Evolutionary conservation across 2,888 invertebrate species (phyloP), one percentile per base, ranked within the genome.

Genomic region (Himalopsyche tibetana): DNA sequence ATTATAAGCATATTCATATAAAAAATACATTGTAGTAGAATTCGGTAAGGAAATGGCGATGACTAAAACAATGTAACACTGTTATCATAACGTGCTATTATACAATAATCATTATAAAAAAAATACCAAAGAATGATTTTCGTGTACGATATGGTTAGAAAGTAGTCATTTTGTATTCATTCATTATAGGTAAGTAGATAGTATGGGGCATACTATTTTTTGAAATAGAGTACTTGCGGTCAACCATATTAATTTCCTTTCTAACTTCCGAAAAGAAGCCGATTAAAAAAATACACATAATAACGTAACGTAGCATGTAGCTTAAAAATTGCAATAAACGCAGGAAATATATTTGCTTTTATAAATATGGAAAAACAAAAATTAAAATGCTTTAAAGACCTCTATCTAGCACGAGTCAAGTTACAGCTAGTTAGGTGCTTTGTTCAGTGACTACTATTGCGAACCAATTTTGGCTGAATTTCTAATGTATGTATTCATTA

Each of bases 151-250:
- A 74, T 74, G 74, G 74, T 15, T 74, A 74, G 74, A 74, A 74
- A 74, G 74, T 74, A 36, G 74, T 38, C 74, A 74, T 38, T 74
- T 38, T 74, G 38, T 74, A 74, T 74, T 74, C 74, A 74, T 74
- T 74, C 28, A 74, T 74, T 74, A 74, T 15, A 74, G 5, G 36
- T 74, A 74, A 15, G 36, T 74, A 15, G 38, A 51, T 36, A 74
- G 74, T 74, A 36, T 51, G 3, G 15, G 51, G 51, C 15, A 51
- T 51, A 74, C 74, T 36, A 38, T 36, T 74, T 28, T 74, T 36
- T 74, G 36, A 36, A 28, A 63, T 28, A 8, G 5, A 74, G 74
- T 74, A 74, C 74, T 74, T 74, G 74, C 36, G 74, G 38, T 74
- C 74, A 36, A 15, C 36, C 15, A 36, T 36, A 36, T 74, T 36